Evolutionary conservation across 2,797 vertebrate genomes (phyloP).

Genomic region (Geotrypetes seraphini): DNA sequence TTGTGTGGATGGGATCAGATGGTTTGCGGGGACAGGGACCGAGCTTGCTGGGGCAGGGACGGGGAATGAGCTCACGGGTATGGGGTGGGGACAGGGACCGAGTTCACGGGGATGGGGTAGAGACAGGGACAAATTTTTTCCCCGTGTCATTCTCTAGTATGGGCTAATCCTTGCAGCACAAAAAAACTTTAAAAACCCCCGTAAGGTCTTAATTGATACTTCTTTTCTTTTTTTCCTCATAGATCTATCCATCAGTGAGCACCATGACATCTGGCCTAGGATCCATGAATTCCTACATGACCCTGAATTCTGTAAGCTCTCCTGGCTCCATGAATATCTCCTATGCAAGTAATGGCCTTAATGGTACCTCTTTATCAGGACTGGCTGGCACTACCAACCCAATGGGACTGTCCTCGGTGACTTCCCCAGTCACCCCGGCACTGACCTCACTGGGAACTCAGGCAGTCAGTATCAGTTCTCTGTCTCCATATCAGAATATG

Average conservation of each 20-base stretch:
- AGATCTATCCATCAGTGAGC: constrained; percentile 75
- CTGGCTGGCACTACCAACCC: constrained; percentile 51
- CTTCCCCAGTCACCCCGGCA: constrained; percentile 49
- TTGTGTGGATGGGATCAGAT: too few relatives aligned
- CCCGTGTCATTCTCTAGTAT: too few relatives aligned
- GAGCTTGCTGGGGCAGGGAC: too few relatives aligned
- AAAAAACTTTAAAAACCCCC: too few relatives aligned
- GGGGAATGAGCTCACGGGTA: too few relatives aligned
- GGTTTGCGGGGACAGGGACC: too few relatives aligned
- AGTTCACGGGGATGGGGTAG: too few relatives aligned
- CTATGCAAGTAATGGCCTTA: constrained; percentile 53
- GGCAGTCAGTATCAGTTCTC: constrained; percentile 44
- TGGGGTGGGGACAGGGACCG: too few relatives aligned
- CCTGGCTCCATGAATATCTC: constrained; percentile 64
- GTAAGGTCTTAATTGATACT: too few relatives aligned
- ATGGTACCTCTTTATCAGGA: constrained; percentile 36
- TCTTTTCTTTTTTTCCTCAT: background rate
- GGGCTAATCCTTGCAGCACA: too few relatives aligned
- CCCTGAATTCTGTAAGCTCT: constrained; percentile 66
- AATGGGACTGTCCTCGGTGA: constrained; percentile 60
- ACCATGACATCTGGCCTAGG: constrained; percentile 65
- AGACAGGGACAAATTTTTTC: too few relatives aligned
- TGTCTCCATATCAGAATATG: constrained; percentile 70
- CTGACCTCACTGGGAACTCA: constrained; percentile 54
- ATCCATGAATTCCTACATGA: constrained; percentile 71